Evolutionary conservation across 1,140 invertebrate genomes (phyloP).

Genomic region (Drosophila azteca): DNA sequence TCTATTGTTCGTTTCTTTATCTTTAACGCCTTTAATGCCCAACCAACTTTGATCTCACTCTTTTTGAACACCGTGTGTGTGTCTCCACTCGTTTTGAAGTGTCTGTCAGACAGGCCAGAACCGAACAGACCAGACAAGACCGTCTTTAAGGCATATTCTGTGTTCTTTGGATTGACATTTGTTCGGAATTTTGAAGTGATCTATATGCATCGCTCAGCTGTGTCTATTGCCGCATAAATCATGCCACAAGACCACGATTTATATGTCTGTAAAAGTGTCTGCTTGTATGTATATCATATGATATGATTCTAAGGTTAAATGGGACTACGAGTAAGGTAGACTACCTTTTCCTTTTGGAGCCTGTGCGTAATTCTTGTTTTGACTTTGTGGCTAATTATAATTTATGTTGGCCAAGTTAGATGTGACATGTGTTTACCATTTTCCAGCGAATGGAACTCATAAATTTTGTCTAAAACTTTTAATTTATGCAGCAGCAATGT

Average conservation of each 20-base stretch:
- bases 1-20: conserved; percentile 19
- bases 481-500: conserved; percentile 31
- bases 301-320: conserved; percentile 59
- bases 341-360: conserved; percentile 44
- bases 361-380: conserved; percentile 59
- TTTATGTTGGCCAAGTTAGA: conserved; percentile 58
- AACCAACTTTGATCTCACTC: conserved; percentile 39
- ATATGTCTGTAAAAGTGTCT: conserved; percentile 41
- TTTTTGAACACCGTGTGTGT: too few relatives aligned
- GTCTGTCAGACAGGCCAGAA: conserved; percentile 33
- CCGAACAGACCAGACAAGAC: conserved; percentile 25
- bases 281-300: conserved; percentile 10
- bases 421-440: conserved; percentile 57
- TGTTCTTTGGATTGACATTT: conserved; percentile 69
- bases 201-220: conserved; percentile 48
- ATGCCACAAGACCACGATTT: conserved; percentile 52
- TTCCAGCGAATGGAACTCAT: conserved; percentile 42
- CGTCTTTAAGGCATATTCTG: conserved; percentile 11
- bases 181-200: conserved; percentile 62
- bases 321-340: conserved; percentile 28
- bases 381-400: conserved; percentile 74
- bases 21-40: conserved; percentile 7
- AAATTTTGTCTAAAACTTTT: conserved; percentile 39
- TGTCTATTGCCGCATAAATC: conserved; percentile 66
- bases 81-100: conserved; percentile 47